Percentiles rank a stretch among this genome's conserved stretches.
phyloP scores from a whole-genome alignment of 2,113 vertebrate species.

The Connochaetes taurinus region DNA sequence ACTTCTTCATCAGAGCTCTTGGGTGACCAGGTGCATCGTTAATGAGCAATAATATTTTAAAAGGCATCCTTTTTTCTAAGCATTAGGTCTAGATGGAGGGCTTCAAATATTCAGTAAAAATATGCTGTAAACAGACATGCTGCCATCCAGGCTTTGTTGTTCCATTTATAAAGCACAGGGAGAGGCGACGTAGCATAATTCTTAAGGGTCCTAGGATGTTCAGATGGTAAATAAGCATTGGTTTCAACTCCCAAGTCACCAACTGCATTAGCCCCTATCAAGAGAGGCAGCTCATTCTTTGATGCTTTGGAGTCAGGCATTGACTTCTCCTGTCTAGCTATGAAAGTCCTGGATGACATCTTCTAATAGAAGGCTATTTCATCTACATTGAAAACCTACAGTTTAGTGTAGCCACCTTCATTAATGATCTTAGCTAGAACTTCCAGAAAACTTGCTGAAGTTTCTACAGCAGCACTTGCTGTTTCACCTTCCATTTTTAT shows the following conservation, averaged over 20 bases:
- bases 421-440: background rate
- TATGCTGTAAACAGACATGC: background rate
- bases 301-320: background rate
- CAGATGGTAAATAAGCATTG: background rate
- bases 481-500: background rate
- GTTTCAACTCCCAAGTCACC: background rate
- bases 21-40: background rate
- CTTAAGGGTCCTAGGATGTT: background rate
- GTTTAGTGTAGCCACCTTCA: background rate
- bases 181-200: background rate
- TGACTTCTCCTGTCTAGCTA: background rate
- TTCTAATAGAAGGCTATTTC: background rate
- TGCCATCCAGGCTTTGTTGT: background rate
- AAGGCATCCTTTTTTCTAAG: background rate
- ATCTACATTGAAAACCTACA: background rate
- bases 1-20: background rate
- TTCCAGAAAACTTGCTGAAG: background rate
- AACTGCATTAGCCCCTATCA: background rate
- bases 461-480: background rate
- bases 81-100: background rate
- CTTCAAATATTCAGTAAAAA: background rate
- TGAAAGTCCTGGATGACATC: background rate
- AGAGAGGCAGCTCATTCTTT: background rate
- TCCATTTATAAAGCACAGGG: background rate
- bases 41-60: background rate